These are phyloP conservation scores for Cebus imitator DNA, from an alignment of 2,113 vertebrate genomes.

Conservation along the genomic window DNA sequence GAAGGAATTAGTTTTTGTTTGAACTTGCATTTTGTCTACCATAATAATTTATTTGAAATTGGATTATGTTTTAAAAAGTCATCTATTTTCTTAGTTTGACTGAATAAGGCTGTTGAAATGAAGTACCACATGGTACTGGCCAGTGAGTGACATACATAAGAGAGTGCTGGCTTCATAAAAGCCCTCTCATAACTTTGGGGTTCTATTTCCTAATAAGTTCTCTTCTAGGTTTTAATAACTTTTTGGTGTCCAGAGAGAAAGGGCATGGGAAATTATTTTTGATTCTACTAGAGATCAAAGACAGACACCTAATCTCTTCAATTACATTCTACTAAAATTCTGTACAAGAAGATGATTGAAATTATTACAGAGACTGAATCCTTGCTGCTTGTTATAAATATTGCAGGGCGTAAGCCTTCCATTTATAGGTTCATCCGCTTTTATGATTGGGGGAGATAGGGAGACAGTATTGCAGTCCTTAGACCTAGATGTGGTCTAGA, in stretches of 20 bases:
- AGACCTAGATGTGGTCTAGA: not conserved
- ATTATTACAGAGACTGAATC: not conserved
- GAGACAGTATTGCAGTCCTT: not conserved
- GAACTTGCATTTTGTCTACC: conserved; percentile 10
- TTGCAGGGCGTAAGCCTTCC: not conserved
- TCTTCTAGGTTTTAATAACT: not conserved
- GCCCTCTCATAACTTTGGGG: not conserved
- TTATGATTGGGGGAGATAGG: not conserved
- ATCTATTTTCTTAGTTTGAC: not conserved
- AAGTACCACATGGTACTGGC: not conserved
- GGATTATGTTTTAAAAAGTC: not conserved
- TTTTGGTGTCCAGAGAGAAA: not conserved
- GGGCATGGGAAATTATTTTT: not conserved
- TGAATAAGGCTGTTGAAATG: not conserved
- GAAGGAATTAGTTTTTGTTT: not conserved
- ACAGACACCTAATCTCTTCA: not conserved
- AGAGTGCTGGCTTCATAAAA: not conserved
- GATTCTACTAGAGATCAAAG: not conserved
- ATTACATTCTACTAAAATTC: not conserved
- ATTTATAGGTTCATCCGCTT: not conserved
- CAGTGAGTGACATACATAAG: not conserved
- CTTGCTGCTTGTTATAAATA: not conserved
- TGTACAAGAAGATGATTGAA: not conserved
- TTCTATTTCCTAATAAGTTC: not conserved
- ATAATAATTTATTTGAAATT: conserved; percentile 7